Evolutionary conservation across 2,797 vertebrate genomes (phyloP).

Genomic region (Podarcis lilfordi): DNA sequence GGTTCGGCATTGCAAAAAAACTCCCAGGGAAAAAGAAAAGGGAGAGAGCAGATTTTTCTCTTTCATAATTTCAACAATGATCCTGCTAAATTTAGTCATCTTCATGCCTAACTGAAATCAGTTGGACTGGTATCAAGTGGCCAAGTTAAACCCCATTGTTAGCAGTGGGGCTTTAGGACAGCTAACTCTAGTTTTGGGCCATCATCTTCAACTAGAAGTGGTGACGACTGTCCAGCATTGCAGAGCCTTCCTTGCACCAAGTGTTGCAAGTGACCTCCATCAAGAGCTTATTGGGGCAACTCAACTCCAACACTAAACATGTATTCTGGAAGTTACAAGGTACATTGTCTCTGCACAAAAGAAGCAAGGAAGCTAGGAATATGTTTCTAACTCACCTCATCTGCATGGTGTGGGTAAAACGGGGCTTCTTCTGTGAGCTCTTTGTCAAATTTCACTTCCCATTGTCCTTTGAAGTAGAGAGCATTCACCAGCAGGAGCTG

Average conservation of each 20-base stretch:
- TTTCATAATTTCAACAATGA: too few species aligned
- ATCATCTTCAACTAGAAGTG: neutral
- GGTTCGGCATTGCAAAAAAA: too few species aligned
- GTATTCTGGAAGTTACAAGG: neutral
- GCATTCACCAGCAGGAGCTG: constrained; percentile 86
- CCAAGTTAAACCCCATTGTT: neutral
- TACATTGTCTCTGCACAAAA: neutral
- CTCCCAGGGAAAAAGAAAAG: too few species aligned
- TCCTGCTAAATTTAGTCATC: neutral
- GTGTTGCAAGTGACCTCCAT: neutral
- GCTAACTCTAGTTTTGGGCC: neutral
- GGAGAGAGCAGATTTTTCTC: too few species aligned
- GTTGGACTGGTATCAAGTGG: neutral
- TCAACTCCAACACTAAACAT: neutral
- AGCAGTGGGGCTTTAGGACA: too few species aligned
- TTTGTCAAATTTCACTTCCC: constrained; percentile 79
- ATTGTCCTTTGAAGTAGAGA: constrained; percentile 89
- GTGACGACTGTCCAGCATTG: neutral
- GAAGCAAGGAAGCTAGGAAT: neutral
- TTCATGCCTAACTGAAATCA: neutral
- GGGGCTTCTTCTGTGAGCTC: constrained; percentile 80
- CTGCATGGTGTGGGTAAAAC: constrained; percentile 81
- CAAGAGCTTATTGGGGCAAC: neutral
- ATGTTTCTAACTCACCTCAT: neutral
- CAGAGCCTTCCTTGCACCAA: neutral